Conservation (phyloP, 2,888 invertebrate genomes). For the Corbicula japonica region DNA sequence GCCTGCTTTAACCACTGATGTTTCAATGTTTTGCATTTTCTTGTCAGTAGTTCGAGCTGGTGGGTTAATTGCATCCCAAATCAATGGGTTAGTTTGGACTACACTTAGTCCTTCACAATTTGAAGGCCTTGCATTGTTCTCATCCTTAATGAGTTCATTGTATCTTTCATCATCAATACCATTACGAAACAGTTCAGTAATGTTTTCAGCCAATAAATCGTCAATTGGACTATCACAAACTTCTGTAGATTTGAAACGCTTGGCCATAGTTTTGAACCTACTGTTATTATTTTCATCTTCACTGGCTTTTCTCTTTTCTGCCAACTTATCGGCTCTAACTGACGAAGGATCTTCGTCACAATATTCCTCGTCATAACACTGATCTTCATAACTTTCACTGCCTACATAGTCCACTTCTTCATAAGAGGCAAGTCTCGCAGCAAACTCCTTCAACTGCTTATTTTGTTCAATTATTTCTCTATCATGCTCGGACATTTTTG, state of each 20-base stretch:
- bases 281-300: slow-evolving; percentile 25
- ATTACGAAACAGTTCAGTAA: slow-evolving; percentile 45
- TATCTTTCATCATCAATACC: slow-evolving; percentile 48
- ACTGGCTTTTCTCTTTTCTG: slow-evolving; percentile 2
- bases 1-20: slow-evolving; percentile 42
- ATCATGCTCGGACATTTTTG: too few relatives aligned
- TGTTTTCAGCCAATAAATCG: slow-evolving; percentile 30
- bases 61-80: slow-evolving; percentile 39
- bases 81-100: slow-evolving; percentile 38
- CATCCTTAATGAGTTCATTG: slow-evolving; percentile 41
- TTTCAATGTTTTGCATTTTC: slow-evolving; percentile 49
- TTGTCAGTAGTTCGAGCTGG: slow-evolving; percentile 26
- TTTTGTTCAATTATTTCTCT: too few relatives aligned
- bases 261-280: slow-evolving; percentile 35
- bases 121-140: slow-evolving; percentile 26
- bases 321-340: neutral
- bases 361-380: neutral
- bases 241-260: slow-evolving; percentile 42
- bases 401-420: slow-evolving; percentile 2
- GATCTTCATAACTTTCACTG: too few relatives aligned
- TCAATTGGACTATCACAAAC: slow-evolving; percentile 33
- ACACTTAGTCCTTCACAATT: slow-evolving; percentile 44
- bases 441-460: too few relatives aligned
- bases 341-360: neutral
- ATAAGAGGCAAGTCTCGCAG: slow-evolving; percentile 4